phyloP scores from a whole-genome alignment of 1,140 invertebrate species.

The Macrobrachium nipponense region DNA sequence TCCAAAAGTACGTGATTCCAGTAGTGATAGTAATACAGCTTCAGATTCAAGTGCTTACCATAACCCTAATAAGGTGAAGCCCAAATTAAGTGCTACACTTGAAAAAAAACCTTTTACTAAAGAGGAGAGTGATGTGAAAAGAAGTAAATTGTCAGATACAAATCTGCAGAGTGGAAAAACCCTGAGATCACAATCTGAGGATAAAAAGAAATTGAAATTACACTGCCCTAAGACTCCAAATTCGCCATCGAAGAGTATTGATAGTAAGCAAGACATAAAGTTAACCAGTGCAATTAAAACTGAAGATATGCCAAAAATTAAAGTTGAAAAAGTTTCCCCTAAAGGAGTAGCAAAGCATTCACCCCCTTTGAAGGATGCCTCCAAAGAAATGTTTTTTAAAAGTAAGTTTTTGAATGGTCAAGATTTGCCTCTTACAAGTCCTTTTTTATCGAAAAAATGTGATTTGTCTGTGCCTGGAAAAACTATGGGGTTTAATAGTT shows the following conservation, averaged over 20 bases:
- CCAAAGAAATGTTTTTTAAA: constrained; percentile 46
- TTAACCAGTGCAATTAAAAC: constrained; percentile 48
- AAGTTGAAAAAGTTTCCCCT: constrained; percentile 61
- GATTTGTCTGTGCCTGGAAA: constrained; percentile 39
- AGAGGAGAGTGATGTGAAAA: constrained; percentile 11
- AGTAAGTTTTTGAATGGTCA: constrained; percentile 32
- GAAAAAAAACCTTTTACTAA: constrained; percentile 29
- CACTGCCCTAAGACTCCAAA: constrained; percentile 13
- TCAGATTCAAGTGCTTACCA: constrained; percentile 31
- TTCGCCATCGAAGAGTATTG: constrained; percentile 25
- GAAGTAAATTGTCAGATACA: constrained; percentile 20
- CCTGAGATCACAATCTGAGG: constrained; percentile 35
- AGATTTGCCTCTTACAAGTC: constrained; percentile 45
- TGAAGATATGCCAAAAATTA: constrained; percentile 61
- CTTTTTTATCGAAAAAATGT: constrained; percentile 34
- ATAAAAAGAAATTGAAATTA: constrained; percentile 33
- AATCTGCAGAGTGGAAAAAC: constrained; percentile 33
- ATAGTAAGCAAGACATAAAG: constrained; percentile 47
- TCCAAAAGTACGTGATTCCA: constrained; percentile 55
- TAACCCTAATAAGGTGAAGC: constrained; percentile 34
- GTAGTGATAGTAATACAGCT: constrained; percentile 28
- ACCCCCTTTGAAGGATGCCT: constrained; percentile 37
- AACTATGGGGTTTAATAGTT: constrained; percentile 18
- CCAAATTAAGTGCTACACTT: constrained; percentile 24
- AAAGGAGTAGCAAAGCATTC: constrained; percentile 45